phyloP scores from a whole-genome alignment of 2,888 invertebrate genomes.

The Epistrophe eligans region DNA sequence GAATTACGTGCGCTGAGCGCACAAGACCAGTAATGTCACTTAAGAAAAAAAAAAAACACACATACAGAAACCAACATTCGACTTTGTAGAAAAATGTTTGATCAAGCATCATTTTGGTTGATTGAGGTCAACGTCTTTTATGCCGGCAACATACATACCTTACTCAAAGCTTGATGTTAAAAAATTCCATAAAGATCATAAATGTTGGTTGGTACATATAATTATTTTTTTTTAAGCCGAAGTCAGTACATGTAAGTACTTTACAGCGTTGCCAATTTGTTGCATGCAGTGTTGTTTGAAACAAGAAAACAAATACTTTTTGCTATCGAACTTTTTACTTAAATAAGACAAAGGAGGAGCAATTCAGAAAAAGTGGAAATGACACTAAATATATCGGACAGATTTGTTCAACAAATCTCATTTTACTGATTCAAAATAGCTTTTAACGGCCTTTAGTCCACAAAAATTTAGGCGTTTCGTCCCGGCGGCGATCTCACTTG shows the following conservation, averaged over 20 bases:
- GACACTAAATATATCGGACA: no score
- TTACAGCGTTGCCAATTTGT: not conserved
- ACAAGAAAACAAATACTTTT: no score
- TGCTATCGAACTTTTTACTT: no score
- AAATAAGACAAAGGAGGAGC: no score
- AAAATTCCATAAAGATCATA: slow-evolving; percentile 22
- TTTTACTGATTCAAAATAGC: no score
- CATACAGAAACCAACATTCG: slow-evolving; percentile 1
- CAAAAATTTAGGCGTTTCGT: no score
- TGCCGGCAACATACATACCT: slow-evolving; percentile 23
- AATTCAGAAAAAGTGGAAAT: no score
- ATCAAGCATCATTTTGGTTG: slow-evolving; percentile 56
- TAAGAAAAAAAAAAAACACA: not conserved
- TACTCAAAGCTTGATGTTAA: not conserved
- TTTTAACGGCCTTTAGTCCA: no score
- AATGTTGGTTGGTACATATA: slow-evolving; percentile 6
- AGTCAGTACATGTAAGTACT: not conserved
- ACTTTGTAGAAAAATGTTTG: slow-evolving; percentile 4
- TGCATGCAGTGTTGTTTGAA: not conserved
- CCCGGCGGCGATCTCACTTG: no score
- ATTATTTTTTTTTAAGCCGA: slow-evolving; percentile 6
- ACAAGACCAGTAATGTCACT: slow-evolving; percentile 25
- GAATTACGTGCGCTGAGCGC: slow-evolving; percentile 43
- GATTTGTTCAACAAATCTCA: no score
- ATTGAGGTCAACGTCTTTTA: slow-evolving; percentile 65